Base-by-base conservation (phyloP, 2,888 invertebrate species). In the Drosophila pegasa region DNA sequence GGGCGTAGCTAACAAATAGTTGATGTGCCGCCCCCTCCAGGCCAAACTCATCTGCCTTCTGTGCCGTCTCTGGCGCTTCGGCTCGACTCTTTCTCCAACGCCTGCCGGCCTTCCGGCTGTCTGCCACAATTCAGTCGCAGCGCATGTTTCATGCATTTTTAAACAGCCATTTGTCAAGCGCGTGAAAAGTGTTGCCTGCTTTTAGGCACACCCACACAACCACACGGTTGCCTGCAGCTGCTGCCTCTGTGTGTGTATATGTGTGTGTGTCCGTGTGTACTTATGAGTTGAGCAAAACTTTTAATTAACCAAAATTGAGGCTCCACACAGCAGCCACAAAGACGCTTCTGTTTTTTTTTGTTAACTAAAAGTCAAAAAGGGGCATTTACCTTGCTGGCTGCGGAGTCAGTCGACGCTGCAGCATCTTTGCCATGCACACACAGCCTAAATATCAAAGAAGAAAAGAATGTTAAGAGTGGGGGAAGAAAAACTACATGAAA, bases 81-180 rank as follows among this genome's bases (percentile, higher is more conserved):
- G 5, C 52, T 35, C 10, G 2, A 7, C 50, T 33, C n/a, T 22
- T 33, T 40, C 29, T 1, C 54, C 40, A 18, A 6, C 16, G 37
- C 27, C 38, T 27, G n/a, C 29, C 45, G 16, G 10, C 18, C n/a
- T 31, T 45, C 63, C 61, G 38, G 40, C 48, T 18, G 33, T 16
- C 22, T 64, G 54, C 38, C 73, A 29, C 37, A 58, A 33, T 72
- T 54, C 54, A 37, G 56, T 62, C 31, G 55, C 47, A 57, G 81
- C 70, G 70, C 64, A 65, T 64, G 67, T 75, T 82, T 73, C 87
- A 81, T 81, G 83, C 72, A 81, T 82, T 81, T 86, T 81, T 81
- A 83, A 86, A 65, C 71, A 86, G 83, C 71, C 84, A 80, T 86
- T 81, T 86, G 83, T 83, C 76, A 83, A 76, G 59, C 71, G 71